Evolutionary conservation across 2,888 invertebrate species (phyloP), one percentile per base, ranked within the genome.

Genomic region (Xylophagus ater): DNA sequence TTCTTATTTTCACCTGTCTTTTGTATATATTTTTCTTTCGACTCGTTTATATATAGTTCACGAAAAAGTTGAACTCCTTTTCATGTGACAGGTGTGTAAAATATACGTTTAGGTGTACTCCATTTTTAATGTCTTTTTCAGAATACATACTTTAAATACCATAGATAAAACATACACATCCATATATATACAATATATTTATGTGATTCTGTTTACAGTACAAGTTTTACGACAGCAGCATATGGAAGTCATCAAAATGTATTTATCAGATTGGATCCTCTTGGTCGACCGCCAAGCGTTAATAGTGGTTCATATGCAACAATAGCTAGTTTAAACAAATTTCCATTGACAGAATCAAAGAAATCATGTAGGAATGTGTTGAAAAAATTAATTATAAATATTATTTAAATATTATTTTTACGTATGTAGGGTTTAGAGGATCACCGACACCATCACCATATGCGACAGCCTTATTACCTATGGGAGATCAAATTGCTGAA

Each of bases 291-390:
- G 34, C 79, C 81, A 38, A 81, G 82, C 57, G 80, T 77, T 18
- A 75, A 73, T 49, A 81, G 81, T 40, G 84, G 82, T 46, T 84
- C 83, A 51, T 85, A 85, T 55, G 85, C 85, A 29, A 85, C 85
- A 29, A 85, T 85, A 51, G 84, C 83, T 42, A 84, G 84, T 60
- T 71, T 84, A 52, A 83, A 84, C 57, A 81, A 81, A 59, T 76
- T 77, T 50, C 78, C 80, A 18, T 68, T 73, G 47, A 69, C 52
- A 36, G 62, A 62, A 39, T 50, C 56, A 25, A 62, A 63, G 48
- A 63, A 61, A 48, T 59, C 62, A 15, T 63, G 63, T 54, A 60
- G 60, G 53, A 23, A 23, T 23, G 23, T 9, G 10, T 9, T 9
- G 6, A 6, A 8, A 23, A 23, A 23, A 23, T 23, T 6, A 23